A percentile compares a stretch with the other conserved stretches of the same genome.
Conservation (phyloP, 2,888 invertebrate genomes). For the Yponomeuta malinellus region DNA sequence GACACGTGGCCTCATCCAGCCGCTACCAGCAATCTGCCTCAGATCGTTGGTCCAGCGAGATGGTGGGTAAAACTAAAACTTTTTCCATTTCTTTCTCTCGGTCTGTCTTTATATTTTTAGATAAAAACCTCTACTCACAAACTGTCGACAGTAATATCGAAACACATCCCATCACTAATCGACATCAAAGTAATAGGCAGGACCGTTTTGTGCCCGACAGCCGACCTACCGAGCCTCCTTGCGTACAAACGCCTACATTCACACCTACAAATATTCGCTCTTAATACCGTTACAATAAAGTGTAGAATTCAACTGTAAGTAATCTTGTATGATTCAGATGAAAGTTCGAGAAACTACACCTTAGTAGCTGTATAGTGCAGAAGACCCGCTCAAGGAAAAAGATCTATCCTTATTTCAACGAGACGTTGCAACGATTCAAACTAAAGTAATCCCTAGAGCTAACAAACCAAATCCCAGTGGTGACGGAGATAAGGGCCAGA, state of each 20-base stretch:
- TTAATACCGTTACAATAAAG: background rate
- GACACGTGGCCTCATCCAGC: no score
- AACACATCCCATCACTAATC: background rate
- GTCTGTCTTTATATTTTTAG: no score
- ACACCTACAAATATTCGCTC: background rate
- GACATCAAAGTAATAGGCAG: slow-evolving; percentile 14
- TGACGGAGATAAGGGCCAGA: no score
- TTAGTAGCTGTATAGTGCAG: background rate
- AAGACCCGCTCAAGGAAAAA: background rate
- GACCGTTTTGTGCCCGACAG: slow-evolving; percentile 12
- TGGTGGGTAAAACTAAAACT: no score
- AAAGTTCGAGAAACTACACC: background rate
- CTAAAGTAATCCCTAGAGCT: no score
- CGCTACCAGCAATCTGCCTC: no score
- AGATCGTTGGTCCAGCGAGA: no score
- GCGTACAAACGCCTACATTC: background rate
- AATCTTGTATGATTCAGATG: background rate
- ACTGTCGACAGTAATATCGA: background rate
- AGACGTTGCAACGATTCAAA: no score
- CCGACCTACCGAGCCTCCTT: background rate
- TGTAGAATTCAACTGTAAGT: background rate
- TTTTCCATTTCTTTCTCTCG: no score
- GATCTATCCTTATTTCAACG: no score
- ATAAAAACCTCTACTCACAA: no score
- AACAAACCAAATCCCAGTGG: no score